Evolutionary conservation across 2,797 vertebrate genomes (phyloP).

Genomic region (Anas acuta): DNA sequence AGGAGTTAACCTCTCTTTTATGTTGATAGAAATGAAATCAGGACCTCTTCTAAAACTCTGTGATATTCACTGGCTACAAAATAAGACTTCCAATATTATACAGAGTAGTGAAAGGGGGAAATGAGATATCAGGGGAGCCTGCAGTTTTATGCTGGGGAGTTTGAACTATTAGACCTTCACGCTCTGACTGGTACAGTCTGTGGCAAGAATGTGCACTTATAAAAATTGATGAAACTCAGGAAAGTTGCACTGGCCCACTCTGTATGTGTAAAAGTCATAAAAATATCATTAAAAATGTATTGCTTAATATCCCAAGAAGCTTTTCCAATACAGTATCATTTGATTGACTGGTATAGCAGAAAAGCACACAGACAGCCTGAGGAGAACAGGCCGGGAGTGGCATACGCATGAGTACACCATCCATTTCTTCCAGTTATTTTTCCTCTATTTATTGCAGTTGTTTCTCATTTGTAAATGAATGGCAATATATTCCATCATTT

Average conservation of each 20-base stretch:
- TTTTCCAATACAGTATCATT: slow-evolving; percentile 16
- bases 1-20: neutral
- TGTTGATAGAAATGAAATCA: neutral
- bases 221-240: neutral
- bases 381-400: slow-evolving; percentile 26
- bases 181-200: neutral
- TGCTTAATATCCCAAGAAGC: slow-evolving; percentile 9
- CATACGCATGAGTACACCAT: slow-evolving; percentile 32
- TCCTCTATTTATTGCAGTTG: slow-evolving; percentile 11
- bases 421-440: slow-evolving; percentile 48
- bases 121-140: neutral
- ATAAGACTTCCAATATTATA: neutral
- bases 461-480: slow-evolving; percentile 47
- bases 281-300: slow-evolving; percentile 35
- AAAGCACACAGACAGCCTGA: slow-evolving; percentile 28
- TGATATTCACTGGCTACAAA: neutral
- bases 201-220: neutral
- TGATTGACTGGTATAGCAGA: slow-evolving; percentile 18
- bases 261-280: neutral
- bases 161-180: neutral
- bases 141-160: neutral
- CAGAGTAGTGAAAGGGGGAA: neutral
- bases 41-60: neutral
- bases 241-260: neutral
- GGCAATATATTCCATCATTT: slow-evolving; percentile 59